These are phyloP conservation scores for Catocala nupta DNA, from an alignment of 2,888 invertebrate species.

Conservation along the genomic window DNA sequence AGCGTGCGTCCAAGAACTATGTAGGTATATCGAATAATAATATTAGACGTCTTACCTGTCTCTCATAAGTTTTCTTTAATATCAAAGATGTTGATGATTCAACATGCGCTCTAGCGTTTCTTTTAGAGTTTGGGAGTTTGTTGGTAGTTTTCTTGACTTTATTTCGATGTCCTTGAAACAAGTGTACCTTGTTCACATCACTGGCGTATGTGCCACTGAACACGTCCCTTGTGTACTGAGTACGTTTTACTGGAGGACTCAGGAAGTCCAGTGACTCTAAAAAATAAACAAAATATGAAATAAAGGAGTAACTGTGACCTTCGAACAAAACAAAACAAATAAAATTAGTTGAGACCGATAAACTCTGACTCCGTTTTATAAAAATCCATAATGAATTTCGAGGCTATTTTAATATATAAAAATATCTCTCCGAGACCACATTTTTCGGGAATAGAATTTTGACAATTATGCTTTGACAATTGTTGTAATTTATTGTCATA, in stretches of 20 bases:
- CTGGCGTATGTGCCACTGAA: constrained; percentile 23
- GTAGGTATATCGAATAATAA: no score
- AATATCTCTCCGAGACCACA: constrained; percentile 42
- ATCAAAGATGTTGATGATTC: constrained; percentile 54
- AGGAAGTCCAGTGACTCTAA: constrained; percentile 72
- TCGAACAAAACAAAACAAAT: constrained; percentile 22
- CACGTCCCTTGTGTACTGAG: constrained; percentile 28
- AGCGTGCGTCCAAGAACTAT: no score
- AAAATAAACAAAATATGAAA: constrained; percentile 61
- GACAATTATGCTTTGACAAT: constrained; percentile 41
- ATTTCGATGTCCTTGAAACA: constrained; percentile 24
- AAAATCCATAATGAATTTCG: constrained; percentile 69
- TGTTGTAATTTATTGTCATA: constrained; percentile 25
- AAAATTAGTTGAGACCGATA: constrained; percentile 60
- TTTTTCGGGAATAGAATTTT: constrained; percentile 47
- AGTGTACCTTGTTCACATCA: constrained; percentile 24
- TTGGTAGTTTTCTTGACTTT: constrained; percentile 11
- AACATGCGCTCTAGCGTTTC: constrained; percentile 9
- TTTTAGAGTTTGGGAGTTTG: constrained; percentile 10
- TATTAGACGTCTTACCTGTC: constrained; percentile 44
- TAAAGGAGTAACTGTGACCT: constrained; percentile 34
- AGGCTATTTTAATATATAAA: constrained; percentile 44
- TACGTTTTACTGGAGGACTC: constrained; percentile 65
- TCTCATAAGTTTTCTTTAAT: constrained; percentile 58
- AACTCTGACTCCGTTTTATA: constrained; percentile 62